Evolutionary conservation across 2,113 vertebrate species (phyloP).

Genomic region (Colius striatus): DNA sequence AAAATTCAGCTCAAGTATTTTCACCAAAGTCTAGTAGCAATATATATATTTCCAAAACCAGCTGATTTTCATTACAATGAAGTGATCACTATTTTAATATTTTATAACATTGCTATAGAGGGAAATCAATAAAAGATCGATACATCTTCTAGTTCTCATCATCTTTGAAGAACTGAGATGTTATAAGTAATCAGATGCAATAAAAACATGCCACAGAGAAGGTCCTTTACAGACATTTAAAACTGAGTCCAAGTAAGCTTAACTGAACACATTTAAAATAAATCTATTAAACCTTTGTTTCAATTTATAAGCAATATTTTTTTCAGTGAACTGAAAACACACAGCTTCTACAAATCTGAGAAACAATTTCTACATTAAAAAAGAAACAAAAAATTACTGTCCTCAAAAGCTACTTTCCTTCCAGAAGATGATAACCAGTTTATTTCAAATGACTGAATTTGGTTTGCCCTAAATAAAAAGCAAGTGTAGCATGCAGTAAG

Average conservation of each 20-base stretch:
- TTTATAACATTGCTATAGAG: background rate
- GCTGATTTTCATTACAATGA: background rate
- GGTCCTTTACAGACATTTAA: background rate
- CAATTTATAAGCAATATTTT: background rate
- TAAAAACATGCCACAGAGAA: background rate
- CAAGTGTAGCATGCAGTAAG: background rate
- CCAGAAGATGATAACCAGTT: background rate
- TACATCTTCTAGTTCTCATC: no score
- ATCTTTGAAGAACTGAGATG: background rate
- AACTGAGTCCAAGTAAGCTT: background rate
- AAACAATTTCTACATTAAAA: background rate
- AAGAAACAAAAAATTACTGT: background rate
- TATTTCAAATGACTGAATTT: background rate
- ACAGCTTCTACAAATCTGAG: background rate
- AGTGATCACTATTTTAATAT: background rate
- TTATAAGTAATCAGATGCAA: background rate
- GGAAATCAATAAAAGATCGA: background rate
- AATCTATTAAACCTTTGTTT: background rate
- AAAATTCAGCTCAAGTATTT: background rate
- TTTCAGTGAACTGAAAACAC: background rate
- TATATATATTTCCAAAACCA: background rate
- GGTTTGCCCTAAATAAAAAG: background rate
- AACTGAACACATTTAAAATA: background rate
- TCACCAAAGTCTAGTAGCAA: background rate
- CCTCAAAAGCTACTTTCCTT: background rate